Percentiles rank a stretch among this genome's conserved stretches.
Evolutionary conservation across 2,797 vertebrate genomes (phyloP).

Genomic region (Alcedo quadribrachys): DNA sequence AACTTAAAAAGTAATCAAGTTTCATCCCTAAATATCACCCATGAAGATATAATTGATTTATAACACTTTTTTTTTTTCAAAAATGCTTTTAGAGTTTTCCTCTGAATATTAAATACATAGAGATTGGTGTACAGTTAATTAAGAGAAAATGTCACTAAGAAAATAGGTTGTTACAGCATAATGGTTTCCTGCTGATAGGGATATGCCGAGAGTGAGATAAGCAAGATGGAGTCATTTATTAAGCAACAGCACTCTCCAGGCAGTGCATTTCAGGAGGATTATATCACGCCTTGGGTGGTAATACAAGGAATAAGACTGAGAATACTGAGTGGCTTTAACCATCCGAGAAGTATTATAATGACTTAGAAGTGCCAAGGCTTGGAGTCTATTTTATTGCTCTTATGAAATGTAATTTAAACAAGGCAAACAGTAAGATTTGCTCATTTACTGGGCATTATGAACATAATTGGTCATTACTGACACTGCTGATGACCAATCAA

Average conservation of each 20-base stretch:
- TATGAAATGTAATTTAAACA: conserved; percentile 42
- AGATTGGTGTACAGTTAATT: conserved; percentile 65
- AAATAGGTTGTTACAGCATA: conserved; percentile 62
- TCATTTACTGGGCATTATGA: conserved; percentile 15
- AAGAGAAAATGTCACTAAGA: conserved; percentile 75
- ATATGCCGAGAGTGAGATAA: conserved; percentile 73
- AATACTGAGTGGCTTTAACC: conserved; percentile 45
- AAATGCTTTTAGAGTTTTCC: conserved; percentile 26
- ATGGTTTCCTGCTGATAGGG: conserved; percentile 67
- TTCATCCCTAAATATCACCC: not conserved
- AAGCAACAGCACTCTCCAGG: conserved; percentile 61
- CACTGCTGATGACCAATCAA: conserved; percentile 10
- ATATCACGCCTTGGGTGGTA: conserved; percentile 59
- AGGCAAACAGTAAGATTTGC: conserved; percentile 31
- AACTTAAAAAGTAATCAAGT: not conserved
- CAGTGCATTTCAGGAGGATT: conserved; percentile 63
- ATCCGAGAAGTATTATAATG: conserved; percentile 21
- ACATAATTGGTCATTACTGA: conserved; percentile 26
- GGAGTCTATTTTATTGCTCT: not conserved
- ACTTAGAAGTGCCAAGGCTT: not conserved
- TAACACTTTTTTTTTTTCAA: not conserved
- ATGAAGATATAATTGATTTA: not conserved
- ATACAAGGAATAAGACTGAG: conserved; percentile 33
- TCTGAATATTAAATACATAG: conserved; percentile 50
- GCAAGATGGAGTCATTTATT: conserved; percentile 77